Base-by-base conservation (phyloP, 2,797 vertebrate species). In the Oreochromis mossambicus region DNA sequence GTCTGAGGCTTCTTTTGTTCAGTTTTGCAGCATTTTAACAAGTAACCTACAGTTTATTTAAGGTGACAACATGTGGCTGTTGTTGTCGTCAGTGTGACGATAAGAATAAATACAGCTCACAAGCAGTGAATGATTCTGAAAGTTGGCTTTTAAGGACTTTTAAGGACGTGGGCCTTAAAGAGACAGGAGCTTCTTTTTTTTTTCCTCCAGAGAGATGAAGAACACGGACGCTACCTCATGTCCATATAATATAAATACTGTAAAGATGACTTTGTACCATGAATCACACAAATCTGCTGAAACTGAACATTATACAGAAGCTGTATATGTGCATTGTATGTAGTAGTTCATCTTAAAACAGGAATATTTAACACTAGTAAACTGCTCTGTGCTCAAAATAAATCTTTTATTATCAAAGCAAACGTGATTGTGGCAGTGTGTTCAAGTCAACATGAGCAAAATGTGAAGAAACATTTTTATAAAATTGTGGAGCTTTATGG, bases 401-500 rank as follows among this genome's bases (percentile, higher is more conserved):
- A 63, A 51, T 24, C 1, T 83, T 90, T 89, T 80, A 83, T 88
- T 88, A 43, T 85, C 14, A 76, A 79, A 83, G 12, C 55, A 80
- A 78, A 48, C 5, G 2, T 32, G 29, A 70, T 4, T 1, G 14
- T 61, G 51, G 78, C 54, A n/a, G 52, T 43, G 77, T 56, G 77
- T 29, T 78, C 51, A 78, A 58, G 38, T 46, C 21, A 58, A 58
- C 3, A 12, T 48, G 29, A 7, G 3, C 17, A 9, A 32, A 78
- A 78, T 46, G 4, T 43, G 54, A 26, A 26, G 21, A 19, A 26
- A 78, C 52, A 29, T 19, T 10, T 73, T 48, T 12, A 29, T 29
- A 48, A 73, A 73, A 48, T 58, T 24, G 36, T 50, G 75, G 4
- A 54, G 48, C 63, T 54, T 54, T 48, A 3, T 8, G 21, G 48